Base-by-base conservation (phyloP, 2,888 invertebrate species). In the Caenorhabditis japonica region DNA sequence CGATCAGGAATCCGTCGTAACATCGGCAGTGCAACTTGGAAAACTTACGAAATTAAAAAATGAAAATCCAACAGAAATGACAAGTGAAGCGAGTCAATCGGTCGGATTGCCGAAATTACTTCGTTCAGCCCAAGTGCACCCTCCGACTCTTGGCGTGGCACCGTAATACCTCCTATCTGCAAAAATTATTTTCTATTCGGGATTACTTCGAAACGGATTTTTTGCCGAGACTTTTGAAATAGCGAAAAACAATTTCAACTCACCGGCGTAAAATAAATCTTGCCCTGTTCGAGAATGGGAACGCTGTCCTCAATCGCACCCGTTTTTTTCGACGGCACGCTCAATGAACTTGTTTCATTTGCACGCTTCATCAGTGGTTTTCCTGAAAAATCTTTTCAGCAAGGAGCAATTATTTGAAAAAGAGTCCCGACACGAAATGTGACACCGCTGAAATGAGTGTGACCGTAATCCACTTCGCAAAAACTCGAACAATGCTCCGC, bases 11-110 rank as follows among this genome's bases (percentile, higher is more conserved):
- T 27, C 41, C 27, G 3, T 10, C 1, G 23, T 25, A 2, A 1
- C 17, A 39, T 27, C 2, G 17, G 41, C 30, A 30, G 30, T 7
- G 5, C 5, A 30, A 30, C 5, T 7, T 10, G 30, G 25, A 25
- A 71, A 25, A 51, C 52, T 56, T 66, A 81, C 81, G 53, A 64
- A 0, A 79, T 30, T 10, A 85, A 43, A 59, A 76, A 85, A 7
- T 72, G 47, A 3, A 79, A 68, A 58, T 84, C 84, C 13, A 83
- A 60, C 75, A 77, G 75, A 46, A 80, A 85, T 34, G 81, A 79
- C 47, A 84, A 81, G 51, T 85, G 85, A 15, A 85, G 68, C 10
- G 84, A 84, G 5, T 55, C 51, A 15, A 64, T 62, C 1, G 85
- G 85, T 13, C 69, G 44, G 25, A 84, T 79, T 12, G 41, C 38